Conservation (phyloP, 2,888 invertebrate genomes). For the Sisyra nigra region DNA sequence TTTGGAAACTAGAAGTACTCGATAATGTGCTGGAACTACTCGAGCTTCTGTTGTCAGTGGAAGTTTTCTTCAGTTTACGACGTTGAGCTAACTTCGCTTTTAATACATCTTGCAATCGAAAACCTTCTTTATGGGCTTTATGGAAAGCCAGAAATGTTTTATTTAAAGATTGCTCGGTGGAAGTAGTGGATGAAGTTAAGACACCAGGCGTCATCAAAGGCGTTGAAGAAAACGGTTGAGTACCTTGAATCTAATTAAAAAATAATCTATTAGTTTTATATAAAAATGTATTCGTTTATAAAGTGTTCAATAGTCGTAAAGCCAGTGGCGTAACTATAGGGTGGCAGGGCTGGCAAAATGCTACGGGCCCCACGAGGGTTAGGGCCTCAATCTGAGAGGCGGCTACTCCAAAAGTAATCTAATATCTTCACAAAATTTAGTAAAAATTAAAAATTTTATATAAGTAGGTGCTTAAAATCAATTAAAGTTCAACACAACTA, state of each 20-base stretch:
- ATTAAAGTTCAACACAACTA: too few relatives aligned
- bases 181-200: constrained; percentile 27
- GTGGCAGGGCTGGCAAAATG: too few relatives aligned
- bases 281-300: background rate
- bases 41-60: constrained; percentile 25
- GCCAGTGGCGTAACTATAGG: too few relatives aligned
- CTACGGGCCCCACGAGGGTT: too few relatives aligned
- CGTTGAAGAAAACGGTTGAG: constrained; percentile 28
- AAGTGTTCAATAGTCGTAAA: too few relatives aligned
- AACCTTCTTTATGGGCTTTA: constrained; percentile 52
- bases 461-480: too few relatives aligned
- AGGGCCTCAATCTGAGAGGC: too few relatives aligned
- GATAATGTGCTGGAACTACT: constrained; percentile 23
- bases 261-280: background rate
- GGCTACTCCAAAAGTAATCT: too few relatives aligned
- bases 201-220: constrained; percentile 46
- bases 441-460: too few relatives aligned
- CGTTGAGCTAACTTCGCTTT: constrained; percentile 54
- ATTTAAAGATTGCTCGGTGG: constrained; percentile 37
- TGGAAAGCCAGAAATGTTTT: constrained; percentile 52
- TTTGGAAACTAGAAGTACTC: constrained; percentile 24
- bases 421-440: too few relatives aligned
- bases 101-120: constrained; percentile 53
- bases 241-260: constrained; percentile 18
- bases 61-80: constrained; percentile 41